Evolutionary conservation across 1,140 invertebrate species (phyloP).

Genomic region (Drosophila littoralis): DNA sequence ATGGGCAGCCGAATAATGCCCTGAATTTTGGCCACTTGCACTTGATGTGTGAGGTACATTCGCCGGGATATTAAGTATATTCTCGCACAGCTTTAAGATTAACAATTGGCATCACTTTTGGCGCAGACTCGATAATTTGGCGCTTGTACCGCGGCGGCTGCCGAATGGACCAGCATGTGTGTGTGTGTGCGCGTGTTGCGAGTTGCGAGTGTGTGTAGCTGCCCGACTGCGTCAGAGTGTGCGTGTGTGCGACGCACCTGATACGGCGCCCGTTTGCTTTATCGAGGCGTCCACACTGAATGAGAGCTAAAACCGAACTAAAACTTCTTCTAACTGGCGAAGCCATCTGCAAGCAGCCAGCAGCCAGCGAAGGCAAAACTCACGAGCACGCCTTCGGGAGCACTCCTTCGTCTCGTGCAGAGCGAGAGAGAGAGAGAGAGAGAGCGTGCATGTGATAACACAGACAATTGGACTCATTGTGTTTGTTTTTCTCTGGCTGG

Average conservation of each 20-base stretch:
- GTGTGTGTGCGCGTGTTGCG: constrained; percentile 24
- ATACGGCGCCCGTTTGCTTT: constrained; percentile 36
- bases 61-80: constrained; percentile 3
- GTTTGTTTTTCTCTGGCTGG: constrained; percentile 14
- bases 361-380: constrained; percentile 33
- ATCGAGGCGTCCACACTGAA: constrained; percentile 72
- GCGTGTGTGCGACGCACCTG: constrained; percentile 62
- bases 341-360: constrained; percentile 20
- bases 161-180: constrained; percentile 29
- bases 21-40: constrained; percentile 31
- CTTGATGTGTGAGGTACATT: constrained; percentile 10
- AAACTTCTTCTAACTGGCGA: constrained; percentile 60
- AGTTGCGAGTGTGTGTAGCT: constrained; percentile 15
- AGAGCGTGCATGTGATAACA: constrained; percentile 34
- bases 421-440: constrained; percentile 6
- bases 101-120: constrained; percentile 69
- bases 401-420: constrained; percentile 33
- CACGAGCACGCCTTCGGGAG: constrained; percentile 14
- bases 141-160: constrained; percentile 66
- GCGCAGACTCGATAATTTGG: constrained; percentile 80
- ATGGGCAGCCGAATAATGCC: not conserved
- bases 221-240: constrained; percentile 14
- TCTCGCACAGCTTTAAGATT: constrained; percentile 51
- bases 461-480: constrained; percentile 41
- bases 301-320: constrained; percentile 82